phyloP scores from a whole-genome alignment of 1,140 invertebrate genomes.

The Augochlora pura region DNA sequence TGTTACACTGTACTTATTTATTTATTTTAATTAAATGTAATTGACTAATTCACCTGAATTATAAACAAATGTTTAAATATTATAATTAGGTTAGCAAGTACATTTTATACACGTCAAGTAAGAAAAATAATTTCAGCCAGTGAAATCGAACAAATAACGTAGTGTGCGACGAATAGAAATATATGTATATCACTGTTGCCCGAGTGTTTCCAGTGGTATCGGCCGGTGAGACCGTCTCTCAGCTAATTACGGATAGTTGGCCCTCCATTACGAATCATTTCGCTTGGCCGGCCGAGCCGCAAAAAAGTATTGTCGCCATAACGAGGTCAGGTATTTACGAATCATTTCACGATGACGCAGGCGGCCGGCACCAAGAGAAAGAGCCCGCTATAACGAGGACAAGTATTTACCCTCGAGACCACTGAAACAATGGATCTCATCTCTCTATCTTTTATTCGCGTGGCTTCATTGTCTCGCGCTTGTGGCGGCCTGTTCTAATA shows the following conservation, averaged over 20 bases:
- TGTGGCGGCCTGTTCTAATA: conserved; percentile 46
- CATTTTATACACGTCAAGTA: too few species aligned
- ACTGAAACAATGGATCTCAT: conserved; percentile 62
- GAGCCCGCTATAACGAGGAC: conserved; percentile 53
- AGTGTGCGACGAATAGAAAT: too few species aligned
- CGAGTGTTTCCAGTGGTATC: neutral
- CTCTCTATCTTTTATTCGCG: conserved; percentile 62
- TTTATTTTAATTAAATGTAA: too few species aligned
- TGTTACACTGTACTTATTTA: too few species aligned
- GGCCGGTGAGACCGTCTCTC: neutral
- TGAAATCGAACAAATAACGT: too few species aligned
- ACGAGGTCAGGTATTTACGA: conserved; percentile 60
- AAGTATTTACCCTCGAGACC: conserved; percentile 65
- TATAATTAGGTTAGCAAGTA: too few species aligned
- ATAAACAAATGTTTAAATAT: too few species aligned
- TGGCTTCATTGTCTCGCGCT: conserved; percentile 41
- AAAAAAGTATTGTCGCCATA: conserved; percentile 49
- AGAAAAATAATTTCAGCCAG: too few species aligned
- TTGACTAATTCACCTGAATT: too few species aligned
- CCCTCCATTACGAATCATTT: conserved; percentile 28
- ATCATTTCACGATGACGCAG: conserved; percentile 52
- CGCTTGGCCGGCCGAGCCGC: conserved; percentile 4
- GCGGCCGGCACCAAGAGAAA: conserved; percentile 28
- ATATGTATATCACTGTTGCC: too few species aligned
- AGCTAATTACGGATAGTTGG: conserved; percentile 41